A percentile compares a stretch with the other conserved stretches of the same genome.
phyloP scores from a whole-genome alignment of 2,113 vertebrate genomes.

The Puntigrus tetrazona region DNA sequence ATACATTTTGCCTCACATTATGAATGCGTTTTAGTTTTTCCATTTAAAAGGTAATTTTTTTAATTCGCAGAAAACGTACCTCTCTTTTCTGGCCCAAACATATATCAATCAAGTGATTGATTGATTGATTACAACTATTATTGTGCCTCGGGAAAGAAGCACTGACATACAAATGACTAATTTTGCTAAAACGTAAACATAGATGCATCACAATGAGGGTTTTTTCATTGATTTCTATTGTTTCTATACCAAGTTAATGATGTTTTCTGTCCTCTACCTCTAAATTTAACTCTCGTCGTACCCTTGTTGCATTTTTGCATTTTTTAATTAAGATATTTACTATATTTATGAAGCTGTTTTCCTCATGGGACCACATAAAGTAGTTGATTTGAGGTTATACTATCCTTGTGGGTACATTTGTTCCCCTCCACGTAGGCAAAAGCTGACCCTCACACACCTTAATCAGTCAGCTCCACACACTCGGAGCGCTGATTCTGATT shows the following conservation, averaged over 20 bases:
- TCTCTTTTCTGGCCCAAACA: background rate
- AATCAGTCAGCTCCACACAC: conserved; percentile 26
- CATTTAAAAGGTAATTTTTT: no score
- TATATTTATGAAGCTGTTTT: background rate
- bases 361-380: background rate
- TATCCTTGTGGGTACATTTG: conserved; percentile 2
- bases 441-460: conserved; percentile 22
- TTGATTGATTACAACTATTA: background rate
- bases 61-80: no score
- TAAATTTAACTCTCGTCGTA: background rate
- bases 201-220: background rate
- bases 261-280: background rate
- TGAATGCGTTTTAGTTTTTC: no score
- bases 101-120: background rate
- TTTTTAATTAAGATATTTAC: background rate
- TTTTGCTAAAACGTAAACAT: background rate
- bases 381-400: background rate
- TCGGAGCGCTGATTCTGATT: conserved; percentile 24
- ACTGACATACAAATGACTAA: no score
- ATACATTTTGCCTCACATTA: no score
- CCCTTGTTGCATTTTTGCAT: background rate
- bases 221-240: background rate
- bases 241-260: background rate
- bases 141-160: background rate
- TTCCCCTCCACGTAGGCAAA: background rate